phyloP scores from a whole-genome alignment of 2,888 invertebrate species.

The Leptogaster cylindrica region DNA sequence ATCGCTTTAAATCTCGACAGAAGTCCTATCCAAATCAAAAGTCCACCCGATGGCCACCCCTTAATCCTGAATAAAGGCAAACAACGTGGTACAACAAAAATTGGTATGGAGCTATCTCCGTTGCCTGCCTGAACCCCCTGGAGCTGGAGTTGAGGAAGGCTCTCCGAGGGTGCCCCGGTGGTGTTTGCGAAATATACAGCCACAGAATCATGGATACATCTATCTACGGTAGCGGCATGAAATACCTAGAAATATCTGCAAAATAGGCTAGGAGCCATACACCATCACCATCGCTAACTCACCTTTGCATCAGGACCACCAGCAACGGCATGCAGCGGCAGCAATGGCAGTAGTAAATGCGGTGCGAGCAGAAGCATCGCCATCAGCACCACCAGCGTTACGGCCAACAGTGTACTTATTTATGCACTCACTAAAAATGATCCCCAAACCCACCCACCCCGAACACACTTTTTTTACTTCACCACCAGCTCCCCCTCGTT shows the following conservation, averaged over 20 bases:
- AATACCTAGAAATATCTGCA: conserved; percentile 22
- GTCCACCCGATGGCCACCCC: conserved; percentile 40
- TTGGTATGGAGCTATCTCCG: not conserved
- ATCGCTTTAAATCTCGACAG: conserved; percentile 34
- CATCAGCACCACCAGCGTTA: not conserved
- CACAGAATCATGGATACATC: conserved; percentile 34
- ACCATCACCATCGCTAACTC: conserved; percentile 8
- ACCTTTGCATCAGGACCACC: conserved; percentile 35
- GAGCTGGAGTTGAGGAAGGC: not conserved
- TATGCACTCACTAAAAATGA: conserved; percentile 36
- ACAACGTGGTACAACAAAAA: conserved; percentile 13
- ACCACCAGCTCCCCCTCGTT: not conserved
- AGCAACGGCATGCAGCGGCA: not conserved
- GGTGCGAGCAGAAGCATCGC: not conserved
- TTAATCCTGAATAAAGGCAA: conserved; percentile 35
- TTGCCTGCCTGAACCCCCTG: not conserved
- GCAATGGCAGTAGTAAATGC: not conserved
- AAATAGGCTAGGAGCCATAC: conserved; percentile 10
- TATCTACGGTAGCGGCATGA: not conserved
- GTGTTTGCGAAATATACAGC: conserved; percentile 29
- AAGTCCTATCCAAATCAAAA: conserved; percentile 38
- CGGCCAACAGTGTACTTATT: conserved; percentile 20
- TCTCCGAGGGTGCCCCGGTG: not conserved
- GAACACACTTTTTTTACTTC: conserved; percentile 7
- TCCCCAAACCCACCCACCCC: not conserved